Evolutionary conservation across 2,113 vertebrate species (phyloP), one percentile per base, ranked within the genome.

Genomic region (Syngnathus scovelli): DNA sequence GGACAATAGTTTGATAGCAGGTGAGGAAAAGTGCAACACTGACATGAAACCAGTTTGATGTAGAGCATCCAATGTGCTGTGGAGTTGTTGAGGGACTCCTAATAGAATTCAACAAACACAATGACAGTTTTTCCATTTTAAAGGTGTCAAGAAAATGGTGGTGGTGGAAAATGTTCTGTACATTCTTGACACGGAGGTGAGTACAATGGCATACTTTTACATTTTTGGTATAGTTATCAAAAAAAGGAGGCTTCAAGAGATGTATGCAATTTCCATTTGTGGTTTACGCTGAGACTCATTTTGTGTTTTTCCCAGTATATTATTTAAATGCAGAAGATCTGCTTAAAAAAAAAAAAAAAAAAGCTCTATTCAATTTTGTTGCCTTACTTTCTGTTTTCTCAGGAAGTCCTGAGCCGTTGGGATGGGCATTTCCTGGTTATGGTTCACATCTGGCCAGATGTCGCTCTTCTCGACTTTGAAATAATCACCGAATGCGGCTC

Each of bases 381-480:
- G 15, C 15, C 15, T 48, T 18, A 9, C 13, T 23, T 66, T 62
- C 0, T 63, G 61, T 2, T 0, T 61, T 27, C 27, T 74, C 46
- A 99, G 96, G 91, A 92, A 13, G 59, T 93, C 44, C 84, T 99
- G 71, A 96, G 94, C 76, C 74, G 92, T 10, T 98, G 95, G 96
- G 93, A 99, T 52, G 38, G 92, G 64, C 86, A 90, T 71, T 92
- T 93, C 11, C 85, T 98, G 6, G 86, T 91, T 41, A 89, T 96
- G 44, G 67, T 94, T 56, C 93, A 92, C 89, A 92, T 91, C 54
- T 98, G 94, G 92, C 91, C 93, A 6, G 90, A 87, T 55, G 73
- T 93, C 48, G 56, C 44, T 3, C 71, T 95, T 46, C 90, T 95
- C 46, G 95, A 98, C 66, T 98, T 98, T 89, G 90, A 96, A 74